Base-by-base conservation (phyloP, 2,888 invertebrate species). In the Xanthorhoe designata region DNA sequence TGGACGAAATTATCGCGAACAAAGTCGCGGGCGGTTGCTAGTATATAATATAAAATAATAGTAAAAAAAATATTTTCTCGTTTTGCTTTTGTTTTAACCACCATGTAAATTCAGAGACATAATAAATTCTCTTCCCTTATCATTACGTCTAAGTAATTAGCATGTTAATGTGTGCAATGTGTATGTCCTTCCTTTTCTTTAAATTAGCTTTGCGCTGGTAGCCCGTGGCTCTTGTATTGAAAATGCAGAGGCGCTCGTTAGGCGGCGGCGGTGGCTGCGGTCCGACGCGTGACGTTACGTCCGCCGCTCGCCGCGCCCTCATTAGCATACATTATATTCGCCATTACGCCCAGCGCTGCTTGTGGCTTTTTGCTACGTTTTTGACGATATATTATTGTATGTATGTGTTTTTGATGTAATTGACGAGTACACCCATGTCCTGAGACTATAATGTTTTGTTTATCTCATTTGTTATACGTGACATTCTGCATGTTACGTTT, bases 261-360 rank as follows among this genome's bases (percentile, higher is more conserved):
- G 69, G 80, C 81, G 79, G 81, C 78, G 63, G 59, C 76, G 71
- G 75, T 78, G 85, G 88, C 87, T 89, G 91, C 83, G 90, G 90
- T 91, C 89, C 87, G 80, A 84, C 87, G 88, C 91, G 90, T 90
- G 91, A 90, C 89, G 90, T 89, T 91, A 91, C 90, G 89, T 91
- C 84, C 87, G 78, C 83, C 80, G 78, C 83, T 85, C 80, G 80
- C 84, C 81, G 85, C 83, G 83, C 86, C 84, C 89, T 92, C 91
- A 92, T 94, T 92, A 92, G 86, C 93, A 92, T 92, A 92, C 87
- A 92, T 93, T 92, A 93, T 91, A 88, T 89, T 88, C 86, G 83
- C 89, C 86, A 88, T 91, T 89, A 91, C 89, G 86, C 84, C 83
- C 84, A 83, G 79, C 82, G 80, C 83, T 75, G 88, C 86, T 84